These are phyloP conservation scores for Onychomys leucogaster DNA, from an alignment of 2,797 vertebrate genomes.

Conservation along the genomic window DNA sequence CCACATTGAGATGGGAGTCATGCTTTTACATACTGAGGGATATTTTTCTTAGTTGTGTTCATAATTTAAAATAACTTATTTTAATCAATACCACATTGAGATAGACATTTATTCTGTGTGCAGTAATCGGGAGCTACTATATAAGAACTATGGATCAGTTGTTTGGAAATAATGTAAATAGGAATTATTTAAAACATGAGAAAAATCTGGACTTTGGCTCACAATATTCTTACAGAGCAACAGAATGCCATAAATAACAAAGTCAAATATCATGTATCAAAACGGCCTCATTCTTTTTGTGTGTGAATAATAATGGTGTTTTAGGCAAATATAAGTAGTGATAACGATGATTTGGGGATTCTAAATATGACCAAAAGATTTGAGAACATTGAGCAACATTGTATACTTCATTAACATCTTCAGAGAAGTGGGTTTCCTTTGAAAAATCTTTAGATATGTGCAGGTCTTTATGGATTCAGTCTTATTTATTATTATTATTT, in stretches of 20 bases:
- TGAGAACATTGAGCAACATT: background rate
- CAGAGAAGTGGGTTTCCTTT: background rate
- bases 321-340: background rate
- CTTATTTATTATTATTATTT: background rate
- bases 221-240: background rate
- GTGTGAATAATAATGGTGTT: background rate
- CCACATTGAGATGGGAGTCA: background rate
- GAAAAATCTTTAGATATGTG: background rate
- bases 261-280: background rate
- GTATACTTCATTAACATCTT: background rate
- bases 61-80: background rate
- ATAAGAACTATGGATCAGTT: background rate
- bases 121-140: conserved; percentile 7
- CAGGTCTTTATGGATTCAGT: background rate
- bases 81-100: conserved; percentile 21
- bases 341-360: conserved; percentile 11
- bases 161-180: conserved; percentile 9
- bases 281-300: background rate
- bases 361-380: conserved; percentile 41
- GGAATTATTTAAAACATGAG: conserved; percentile 34
- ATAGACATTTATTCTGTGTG: background rate
- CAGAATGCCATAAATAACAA: background rate
- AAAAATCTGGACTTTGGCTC: background rate
- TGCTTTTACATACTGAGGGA: background rate
- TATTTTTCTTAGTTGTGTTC: conserved; percentile 9